Conservation (phyloP, 2,888 invertebrate genomes). For the Nasonovia ribisnigri region DNA sequence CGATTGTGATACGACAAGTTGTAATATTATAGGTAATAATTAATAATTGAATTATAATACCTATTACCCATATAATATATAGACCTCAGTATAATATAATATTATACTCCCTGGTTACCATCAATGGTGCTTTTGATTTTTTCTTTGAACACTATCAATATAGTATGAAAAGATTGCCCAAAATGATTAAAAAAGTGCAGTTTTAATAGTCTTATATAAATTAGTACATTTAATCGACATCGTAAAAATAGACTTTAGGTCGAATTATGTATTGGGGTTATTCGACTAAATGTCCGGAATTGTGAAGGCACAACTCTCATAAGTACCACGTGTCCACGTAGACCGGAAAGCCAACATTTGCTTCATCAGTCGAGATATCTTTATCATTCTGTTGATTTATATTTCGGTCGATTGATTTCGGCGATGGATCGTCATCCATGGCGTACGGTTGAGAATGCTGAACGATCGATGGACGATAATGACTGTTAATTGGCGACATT, state of each 20-base stretch:
- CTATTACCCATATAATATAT: neutral
- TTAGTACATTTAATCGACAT: neutral
- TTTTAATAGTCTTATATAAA: neutral
- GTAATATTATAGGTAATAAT: neutral
- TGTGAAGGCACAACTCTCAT: neutral
- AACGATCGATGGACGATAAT: neutral
- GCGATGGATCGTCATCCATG: too few species aligned
- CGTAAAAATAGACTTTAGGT: neutral
- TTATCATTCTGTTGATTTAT: neutral
- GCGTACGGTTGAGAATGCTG: neutral
- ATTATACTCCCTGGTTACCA: neutral
- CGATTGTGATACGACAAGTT: neutral
- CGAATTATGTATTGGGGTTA: neutral
- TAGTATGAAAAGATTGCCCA: neutral
- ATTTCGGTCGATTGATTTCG: neutral
- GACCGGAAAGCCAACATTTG: neutral
- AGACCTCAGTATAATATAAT: neutral
- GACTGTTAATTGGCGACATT: neutral
- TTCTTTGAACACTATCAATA: neutral
- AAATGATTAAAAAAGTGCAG: neutral
- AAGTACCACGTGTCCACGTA: neutral
- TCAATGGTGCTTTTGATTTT: neutral
- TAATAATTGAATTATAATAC: neutral
- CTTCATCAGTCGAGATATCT: neutral
- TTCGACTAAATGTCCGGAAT: neutral